A percentile compares a stretch with the other conserved stretches of the same genome.
These are phyloP conservation scores for Alosa alosa DNA, from an alignment of 2,113 vertebrate species.

Conservation along the genomic window DNA sequence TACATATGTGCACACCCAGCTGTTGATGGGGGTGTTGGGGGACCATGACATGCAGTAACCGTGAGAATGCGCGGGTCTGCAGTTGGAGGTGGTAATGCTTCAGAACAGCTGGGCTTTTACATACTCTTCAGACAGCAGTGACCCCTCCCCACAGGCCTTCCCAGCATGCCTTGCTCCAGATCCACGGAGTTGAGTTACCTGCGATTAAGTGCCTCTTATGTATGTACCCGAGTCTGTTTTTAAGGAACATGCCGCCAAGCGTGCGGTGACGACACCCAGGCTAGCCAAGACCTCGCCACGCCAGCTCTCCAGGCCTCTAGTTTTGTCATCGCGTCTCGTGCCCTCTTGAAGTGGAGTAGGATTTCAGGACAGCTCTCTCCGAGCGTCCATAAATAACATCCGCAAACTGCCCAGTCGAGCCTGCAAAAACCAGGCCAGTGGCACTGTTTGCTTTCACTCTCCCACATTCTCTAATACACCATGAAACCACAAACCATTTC, in stretches of 20 bases:
- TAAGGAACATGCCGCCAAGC: background rate
- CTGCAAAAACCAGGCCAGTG: background rate
- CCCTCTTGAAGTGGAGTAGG: slow-evolving; percentile 17
- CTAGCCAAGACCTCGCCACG: background rate
- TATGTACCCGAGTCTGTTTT: background rate
- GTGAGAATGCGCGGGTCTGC: slow-evolving; percentile 34
- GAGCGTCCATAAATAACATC: slow-evolving; percentile 12
- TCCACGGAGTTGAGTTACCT: background rate
- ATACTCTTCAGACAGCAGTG: background rate
- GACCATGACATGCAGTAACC: slow-evolving; percentile 37
- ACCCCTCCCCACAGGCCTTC: background rate
- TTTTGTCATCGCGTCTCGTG: slow-evolving; percentile 2
- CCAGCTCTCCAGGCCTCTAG: background rate
- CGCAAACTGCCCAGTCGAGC: background rate
- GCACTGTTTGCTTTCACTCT: background rate
- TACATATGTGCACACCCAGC: slow-evolving; percentile 46
- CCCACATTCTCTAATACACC: background rate
- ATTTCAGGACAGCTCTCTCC: background rate
- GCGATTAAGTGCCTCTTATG: background rate
- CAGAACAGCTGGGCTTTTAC: slow-evolving; percentile 39
- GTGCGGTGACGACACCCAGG: background rate
- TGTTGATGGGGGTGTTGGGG: slow-evolving; percentile 44
- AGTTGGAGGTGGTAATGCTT: slow-evolving; percentile 30
- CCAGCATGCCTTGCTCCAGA: background rate
- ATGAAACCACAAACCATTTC: background rate